Evolutionary conservation across 2,113 vertebrate species (phyloP).

Genomic region (Echinops telfairi): DNA sequence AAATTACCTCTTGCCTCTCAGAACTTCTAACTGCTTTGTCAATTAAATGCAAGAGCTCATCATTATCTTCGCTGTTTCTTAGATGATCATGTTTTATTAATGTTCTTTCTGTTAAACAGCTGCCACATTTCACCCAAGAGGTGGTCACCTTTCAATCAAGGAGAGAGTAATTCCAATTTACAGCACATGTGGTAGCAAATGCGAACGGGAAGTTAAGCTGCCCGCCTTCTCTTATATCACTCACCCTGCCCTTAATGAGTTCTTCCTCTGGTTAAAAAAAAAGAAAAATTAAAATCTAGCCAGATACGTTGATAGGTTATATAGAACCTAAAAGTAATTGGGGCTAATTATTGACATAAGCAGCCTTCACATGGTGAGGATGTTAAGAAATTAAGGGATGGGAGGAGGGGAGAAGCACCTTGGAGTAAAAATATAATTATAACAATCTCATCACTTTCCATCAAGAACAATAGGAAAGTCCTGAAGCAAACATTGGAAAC

Average conservation of each 20-base stretch:
- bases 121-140: conserved; percentile 63
- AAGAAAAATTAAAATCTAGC: background rate
- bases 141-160: conserved; percentile 56
- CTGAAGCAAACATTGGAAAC: background rate
- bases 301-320: conserved; percentile 14
- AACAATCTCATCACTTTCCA: background rate
- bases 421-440: background rate
- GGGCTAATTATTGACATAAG: background rate
- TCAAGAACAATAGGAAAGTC: background rate
- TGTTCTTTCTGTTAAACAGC: conserved; percentile 47
- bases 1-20: background rate
- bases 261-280: background rate
- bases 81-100: conserved; percentile 72
- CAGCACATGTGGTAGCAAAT: background rate
- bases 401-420: background rate
- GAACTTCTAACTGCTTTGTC: conserved; percentile 31
- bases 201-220: conserved; percentile 9
- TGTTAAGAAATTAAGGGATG: background rate
- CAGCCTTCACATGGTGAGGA: background rate
- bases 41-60: conserved; percentile 38
- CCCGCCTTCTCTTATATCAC: background rate
- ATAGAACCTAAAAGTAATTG: background rate
- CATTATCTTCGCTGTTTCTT: conserved; percentile 3
- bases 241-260: background rate
- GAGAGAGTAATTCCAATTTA: conserved; percentile 14